Percentiles rank a stretch among this genome's conserved stretches.
phyloP scores from a whole-genome alignment of 2,113 vertebrate species.

The Oceanodroma tethys region DNA sequence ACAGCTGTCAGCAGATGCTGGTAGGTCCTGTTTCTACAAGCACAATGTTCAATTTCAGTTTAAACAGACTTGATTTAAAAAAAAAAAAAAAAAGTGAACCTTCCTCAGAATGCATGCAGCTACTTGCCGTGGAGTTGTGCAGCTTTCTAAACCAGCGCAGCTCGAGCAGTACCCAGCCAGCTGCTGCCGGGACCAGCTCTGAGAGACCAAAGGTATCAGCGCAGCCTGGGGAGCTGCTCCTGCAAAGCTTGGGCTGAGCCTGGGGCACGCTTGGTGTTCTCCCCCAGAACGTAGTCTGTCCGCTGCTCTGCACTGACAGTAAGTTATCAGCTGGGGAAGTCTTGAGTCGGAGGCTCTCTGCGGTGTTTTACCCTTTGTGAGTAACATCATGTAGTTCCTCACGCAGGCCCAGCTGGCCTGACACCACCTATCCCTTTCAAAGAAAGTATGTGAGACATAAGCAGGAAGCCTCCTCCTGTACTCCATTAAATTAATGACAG shows the following conservation, averaged over 20 bases:
- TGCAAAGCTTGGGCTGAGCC: background rate
- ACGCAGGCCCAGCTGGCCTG: background rate
- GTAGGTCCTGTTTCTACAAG: slow-evolving; percentile 25
- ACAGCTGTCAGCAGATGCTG: slow-evolving; percentile 14
- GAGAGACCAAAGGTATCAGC: background rate
- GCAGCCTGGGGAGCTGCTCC: background rate
- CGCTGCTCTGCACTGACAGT: accelerated
- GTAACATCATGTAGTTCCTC: background rate
- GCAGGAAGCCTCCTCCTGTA: background rate
- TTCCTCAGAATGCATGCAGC: background rate
- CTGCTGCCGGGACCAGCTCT: background rate
- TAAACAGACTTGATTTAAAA: background rate
- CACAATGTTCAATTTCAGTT: background rate
- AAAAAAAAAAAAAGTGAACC: background rate
- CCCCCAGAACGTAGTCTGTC: background rate
- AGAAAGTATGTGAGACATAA: background rate
- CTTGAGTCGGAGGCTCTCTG: background rate
- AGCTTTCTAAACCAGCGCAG: background rate
- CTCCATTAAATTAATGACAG: background rate
- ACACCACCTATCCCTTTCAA: background rate
- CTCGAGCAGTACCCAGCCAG: background rate
- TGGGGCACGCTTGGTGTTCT: accelerated
- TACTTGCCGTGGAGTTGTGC: background rate
- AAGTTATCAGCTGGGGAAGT: background rate
- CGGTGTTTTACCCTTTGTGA: background rate